Evolutionary conservation across 2,113 vertebrate species (phyloP), one percentile per base, ranked within the genome.

Genomic region (Macroglossus sobrinus): DNA sequence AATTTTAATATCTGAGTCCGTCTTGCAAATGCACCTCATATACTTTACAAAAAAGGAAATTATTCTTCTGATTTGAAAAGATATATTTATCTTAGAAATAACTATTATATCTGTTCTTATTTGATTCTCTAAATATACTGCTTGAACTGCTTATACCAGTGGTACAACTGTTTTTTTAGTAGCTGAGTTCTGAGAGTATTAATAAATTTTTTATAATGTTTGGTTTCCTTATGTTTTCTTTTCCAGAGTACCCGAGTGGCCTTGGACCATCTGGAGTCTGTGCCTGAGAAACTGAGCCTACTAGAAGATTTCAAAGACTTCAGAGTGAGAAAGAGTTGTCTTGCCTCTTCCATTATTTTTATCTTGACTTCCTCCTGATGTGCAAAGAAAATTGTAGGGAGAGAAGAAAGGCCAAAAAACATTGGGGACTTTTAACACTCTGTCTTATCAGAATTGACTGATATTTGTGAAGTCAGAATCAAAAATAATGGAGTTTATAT

Each of bases 221-320:
- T 93, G 63, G 11, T 97, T 96, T 75, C 97, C 69, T 96, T 97
- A 40, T 96, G 30, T 97, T 98, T 95, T 98, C 43, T 97, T 97
- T 95, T 94, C 61, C 97, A 99, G 99, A 99, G 98, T 98, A 99
- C 99, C 59, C 99, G 95, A 97, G 95, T 98, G 96, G 99, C 99
- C 84, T 94, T 99, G 97, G 98, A 99, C 93, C 99, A 99, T 98
- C 98, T 99, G 98, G 99, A 99, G 94, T 99, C 99, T 75, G 98
- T 99, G 94, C 99, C 99, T 94, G 99, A 99, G 97, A 99, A 99
- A 97, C 98, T 98, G 57, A 99, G 97, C 98, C 98, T 99, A 28
- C 98, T 99, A 92, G 99, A 99, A 94, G 98, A 99, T 96, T 99
- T 99, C 97, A 99, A 98, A 98, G 98, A 99, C 87, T 97, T 98